Conservation (phyloP, 2,113 vertebrate species). For the Antechinus flavipes region DNA sequence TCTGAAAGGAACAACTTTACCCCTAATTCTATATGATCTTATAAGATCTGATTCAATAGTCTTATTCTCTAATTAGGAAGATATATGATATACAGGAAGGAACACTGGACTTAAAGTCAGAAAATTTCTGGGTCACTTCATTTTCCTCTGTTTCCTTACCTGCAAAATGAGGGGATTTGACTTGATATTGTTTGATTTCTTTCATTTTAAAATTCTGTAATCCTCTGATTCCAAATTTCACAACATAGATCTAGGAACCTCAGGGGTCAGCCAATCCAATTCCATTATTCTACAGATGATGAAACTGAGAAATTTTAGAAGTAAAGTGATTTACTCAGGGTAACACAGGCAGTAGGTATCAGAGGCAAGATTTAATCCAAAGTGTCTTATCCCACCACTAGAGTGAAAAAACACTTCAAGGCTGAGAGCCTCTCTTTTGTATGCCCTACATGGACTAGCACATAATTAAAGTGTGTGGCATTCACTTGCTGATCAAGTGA, state of each 20-base stretch:
- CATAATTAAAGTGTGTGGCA: not conserved
- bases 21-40: not conserved
- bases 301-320: constrained; percentile 1
- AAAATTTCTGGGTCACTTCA: not conserved
- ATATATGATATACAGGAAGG: not conserved
- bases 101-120: not conserved
- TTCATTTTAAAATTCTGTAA: not conserved
- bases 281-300: not conserved
- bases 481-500: not conserved
- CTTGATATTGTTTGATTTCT: not conserved
- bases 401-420: not conserved
- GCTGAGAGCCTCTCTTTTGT: not conserved
- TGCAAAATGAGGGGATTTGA: not conserved
- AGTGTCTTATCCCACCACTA: not conserved
- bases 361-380: not conserved
- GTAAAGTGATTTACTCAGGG: not conserved
- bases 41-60: not conserved
- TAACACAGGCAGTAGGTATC: not conserved
- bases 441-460: not conserved
- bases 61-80: not conserved
- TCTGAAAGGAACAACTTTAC: not conserved
- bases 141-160: not conserved
- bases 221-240: not conserved
- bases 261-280: not conserved
- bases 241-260: not conserved